Percentiles rank a stretch among this genome's conserved stretches.
Conservation (phyloP, 92 coral and sea anemone species). For the Montipora capitata region DNA sequence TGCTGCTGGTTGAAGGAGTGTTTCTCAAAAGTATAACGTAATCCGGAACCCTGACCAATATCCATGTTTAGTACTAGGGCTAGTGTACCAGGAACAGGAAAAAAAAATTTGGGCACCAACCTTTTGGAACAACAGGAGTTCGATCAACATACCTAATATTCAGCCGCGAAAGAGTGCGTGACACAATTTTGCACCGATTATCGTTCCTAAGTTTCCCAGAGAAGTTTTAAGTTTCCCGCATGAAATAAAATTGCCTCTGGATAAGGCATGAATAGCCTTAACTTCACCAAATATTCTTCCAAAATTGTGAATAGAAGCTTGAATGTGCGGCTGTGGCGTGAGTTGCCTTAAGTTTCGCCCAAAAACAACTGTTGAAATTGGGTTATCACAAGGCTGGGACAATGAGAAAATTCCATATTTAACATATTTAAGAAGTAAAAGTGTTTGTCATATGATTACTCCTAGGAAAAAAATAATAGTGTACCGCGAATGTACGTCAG, state of each 20-base stretch:
- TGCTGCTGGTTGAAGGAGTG: too few species aligned
- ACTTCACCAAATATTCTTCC: background rate
- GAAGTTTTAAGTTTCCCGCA: too few species aligned
- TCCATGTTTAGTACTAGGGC: slow-evolving; percentile 29
- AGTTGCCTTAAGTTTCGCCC: background rate
- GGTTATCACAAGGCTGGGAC: background rate
- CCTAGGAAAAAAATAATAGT: slow-evolving; percentile 3
- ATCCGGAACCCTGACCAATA: too few species aligned
- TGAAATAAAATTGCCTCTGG: too few species aligned
- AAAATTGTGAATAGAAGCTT: background rate
- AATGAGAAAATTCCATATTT: background rate
- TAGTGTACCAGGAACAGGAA: background rate
- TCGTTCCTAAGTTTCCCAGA: too few species aligned
- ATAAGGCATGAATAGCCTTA: slow-evolving; percentile 8
- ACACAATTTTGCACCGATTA: background rate
- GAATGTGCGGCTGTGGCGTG: background rate
- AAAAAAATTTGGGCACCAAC: background rate
- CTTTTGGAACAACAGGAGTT: background rate
- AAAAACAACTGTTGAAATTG: background rate
- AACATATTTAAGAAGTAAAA: background rate
- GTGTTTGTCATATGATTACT: background rate
- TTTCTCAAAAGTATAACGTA: too few species aligned
- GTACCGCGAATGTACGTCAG: background rate
- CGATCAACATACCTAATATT: background rate
- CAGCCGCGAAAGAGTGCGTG: background rate